Evolutionary conservation across 2,888 invertebrate species (phyloP).

Genomic region (Himalopsyche japonica): DNA sequence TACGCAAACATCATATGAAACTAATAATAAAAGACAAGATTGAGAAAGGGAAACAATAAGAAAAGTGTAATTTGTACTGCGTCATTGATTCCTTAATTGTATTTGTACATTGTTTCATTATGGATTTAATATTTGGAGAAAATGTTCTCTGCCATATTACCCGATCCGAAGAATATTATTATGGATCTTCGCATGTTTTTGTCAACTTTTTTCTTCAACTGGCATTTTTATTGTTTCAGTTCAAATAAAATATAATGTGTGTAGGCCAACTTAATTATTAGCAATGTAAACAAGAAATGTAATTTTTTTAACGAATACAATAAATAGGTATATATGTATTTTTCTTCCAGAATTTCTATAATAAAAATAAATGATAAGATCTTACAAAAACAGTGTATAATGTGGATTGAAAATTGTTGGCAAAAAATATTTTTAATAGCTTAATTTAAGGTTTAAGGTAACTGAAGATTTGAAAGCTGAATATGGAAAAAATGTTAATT

Average conservation of each 20-base stretch:
- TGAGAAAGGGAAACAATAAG: neutral
- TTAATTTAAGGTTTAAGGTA: neutral
- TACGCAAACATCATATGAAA: neutral
- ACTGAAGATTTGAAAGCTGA: no score
- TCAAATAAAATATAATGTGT: neutral
- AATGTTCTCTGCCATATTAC: neutral
- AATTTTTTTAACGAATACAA: neutral
- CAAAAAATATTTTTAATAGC: neutral
- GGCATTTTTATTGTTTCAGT: neutral
- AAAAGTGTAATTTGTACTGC: neutral
- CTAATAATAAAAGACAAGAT: neutral
- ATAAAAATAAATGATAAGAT: neutral
- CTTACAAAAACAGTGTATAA: neutral
- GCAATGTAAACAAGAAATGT: neutral
- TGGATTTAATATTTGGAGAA: neutral
- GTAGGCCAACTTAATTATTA: neutral
- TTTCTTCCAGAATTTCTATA: no score
- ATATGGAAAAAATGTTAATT: no score
- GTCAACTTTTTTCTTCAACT: neutral
- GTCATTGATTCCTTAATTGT: neutral
- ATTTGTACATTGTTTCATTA: neutral
- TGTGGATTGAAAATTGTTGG: neutral
- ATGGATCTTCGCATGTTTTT: neutral
- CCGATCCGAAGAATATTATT: neutral
- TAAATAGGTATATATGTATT: neutral